phyloP scores from a whole-genome alignment of 1,140 invertebrate species.

The Oedothorax gibbosus region DNA sequence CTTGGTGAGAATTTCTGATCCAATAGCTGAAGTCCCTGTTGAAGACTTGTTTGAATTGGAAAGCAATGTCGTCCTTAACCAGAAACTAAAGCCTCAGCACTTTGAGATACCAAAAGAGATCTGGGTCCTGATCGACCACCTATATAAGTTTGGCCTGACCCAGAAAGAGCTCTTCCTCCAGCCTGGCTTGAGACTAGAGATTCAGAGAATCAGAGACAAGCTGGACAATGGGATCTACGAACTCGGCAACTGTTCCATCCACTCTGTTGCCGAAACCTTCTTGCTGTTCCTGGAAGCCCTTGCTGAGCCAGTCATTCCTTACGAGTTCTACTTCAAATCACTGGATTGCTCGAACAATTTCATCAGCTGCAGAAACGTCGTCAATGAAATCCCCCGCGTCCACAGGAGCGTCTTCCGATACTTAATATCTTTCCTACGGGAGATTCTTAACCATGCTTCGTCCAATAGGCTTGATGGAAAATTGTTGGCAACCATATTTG shows the following conservation, averaged over 20 bases:
- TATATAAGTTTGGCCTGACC: slow-evolving; percentile 87
- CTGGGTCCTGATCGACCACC: slow-evolving; percentile 91
- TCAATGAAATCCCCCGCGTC: slow-evolving; percentile 63
- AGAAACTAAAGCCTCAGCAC: slow-evolving; percentile 45
- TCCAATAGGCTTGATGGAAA: slow-evolving; percentile 42
- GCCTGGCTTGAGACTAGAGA: slow-evolving; percentile 81
- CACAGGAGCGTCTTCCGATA: slow-evolving; percentile 26
- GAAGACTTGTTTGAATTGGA: slow-evolving; percentile 82
- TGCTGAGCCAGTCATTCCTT: slow-evolving; percentile 91
- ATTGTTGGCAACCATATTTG: slow-evolving; percentile 80
- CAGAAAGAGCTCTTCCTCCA: slow-evolving; percentile 85
- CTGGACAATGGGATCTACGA: slow-evolving; percentile 78
- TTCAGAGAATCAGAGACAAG: slow-evolving; percentile 88
- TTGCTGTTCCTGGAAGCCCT: slow-evolving; percentile 89
- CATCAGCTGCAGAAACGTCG: slow-evolving; percentile 80
- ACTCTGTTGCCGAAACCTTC: slow-evolving; percentile 95
- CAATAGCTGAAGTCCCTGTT: slow-evolving; percentile 81
- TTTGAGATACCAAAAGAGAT: slow-evolving; percentile 85
- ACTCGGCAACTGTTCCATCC: slow-evolving; percentile 72
- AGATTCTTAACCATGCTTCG: slow-evolving; percentile 37
- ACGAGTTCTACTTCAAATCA: slow-evolving; percentile 82
- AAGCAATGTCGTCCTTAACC: slow-evolving; percentile 26
- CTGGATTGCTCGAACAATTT: slow-evolving; percentile 75
- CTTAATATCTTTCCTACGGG: slow-evolving; percentile 41
- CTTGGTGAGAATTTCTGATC: slow-evolving; percentile 84